These are phyloP conservation scores for Chaetophractus vellerosus DNA, from an alignment of 2,797 vertebrate genomes.

Conservation along the genomic window DNA sequence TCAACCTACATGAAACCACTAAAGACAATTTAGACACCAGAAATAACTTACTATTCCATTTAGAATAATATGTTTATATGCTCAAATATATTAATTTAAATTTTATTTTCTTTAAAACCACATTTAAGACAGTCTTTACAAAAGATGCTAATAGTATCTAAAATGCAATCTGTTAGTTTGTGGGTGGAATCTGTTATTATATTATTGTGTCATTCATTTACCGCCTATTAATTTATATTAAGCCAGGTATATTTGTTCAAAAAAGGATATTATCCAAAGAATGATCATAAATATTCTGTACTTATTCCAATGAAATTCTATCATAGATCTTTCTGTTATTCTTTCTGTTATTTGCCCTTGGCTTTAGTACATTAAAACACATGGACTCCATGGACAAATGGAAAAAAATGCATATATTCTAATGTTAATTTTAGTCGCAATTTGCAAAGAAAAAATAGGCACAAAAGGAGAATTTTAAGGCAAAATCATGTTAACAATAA, in stretches of 20 bases:
- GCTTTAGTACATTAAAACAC: constrained; percentile 81
- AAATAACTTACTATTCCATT: constrained; percentile 9
- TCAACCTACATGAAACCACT: not conserved
- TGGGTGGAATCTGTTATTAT: constrained; percentile 57
- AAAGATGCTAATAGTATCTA: not conserved
- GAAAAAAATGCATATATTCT: constrained; percentile 82
- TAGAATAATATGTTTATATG: not conserved
- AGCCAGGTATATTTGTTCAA: constrained; percentile 81
- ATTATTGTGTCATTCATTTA: constrained; percentile 68
- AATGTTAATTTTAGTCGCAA: constrained; percentile 85
- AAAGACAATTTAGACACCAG: not conserved
- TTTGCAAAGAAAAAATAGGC: constrained; percentile 86
- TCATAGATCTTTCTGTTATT: constrained; percentile 83
- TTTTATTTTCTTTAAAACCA: constrained; percentile 44
- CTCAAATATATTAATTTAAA: constrained; percentile 23
- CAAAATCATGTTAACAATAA: constrained; percentile 76
- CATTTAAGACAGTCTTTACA: constrained; percentile 14
- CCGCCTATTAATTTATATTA: constrained; percentile 79
- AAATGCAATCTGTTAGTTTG: constrained; percentile 73
- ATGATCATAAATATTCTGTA: constrained; percentile 82
- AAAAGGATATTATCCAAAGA: constrained; percentile 83
- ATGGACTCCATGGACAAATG: constrained; percentile 86
- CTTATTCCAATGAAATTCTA: constrained; percentile 85
- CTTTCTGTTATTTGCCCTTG: constrained; percentile 85
- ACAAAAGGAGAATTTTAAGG: constrained; percentile 80